A percentile compares a stretch with the other conserved stretches of the same genome.
Conservation (phyloP, 2,113 vertebrate genomes). For the Oenanthe oenanthe region DNA sequence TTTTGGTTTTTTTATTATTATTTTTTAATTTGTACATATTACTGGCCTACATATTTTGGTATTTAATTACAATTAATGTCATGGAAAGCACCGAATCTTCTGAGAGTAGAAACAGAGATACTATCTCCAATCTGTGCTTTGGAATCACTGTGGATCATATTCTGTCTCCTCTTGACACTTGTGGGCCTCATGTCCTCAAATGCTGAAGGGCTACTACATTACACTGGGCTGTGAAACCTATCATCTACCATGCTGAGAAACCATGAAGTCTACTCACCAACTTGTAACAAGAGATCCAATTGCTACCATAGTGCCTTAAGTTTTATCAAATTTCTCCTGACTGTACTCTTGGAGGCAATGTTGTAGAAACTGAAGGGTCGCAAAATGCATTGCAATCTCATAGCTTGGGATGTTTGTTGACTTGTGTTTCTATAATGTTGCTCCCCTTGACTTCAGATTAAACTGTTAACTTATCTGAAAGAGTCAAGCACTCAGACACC, state of each 20-base stretch:
- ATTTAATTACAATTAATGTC: not conserved
- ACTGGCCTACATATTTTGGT: not conserved
- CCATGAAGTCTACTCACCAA: not conserved
- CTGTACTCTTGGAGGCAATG: not conserved
- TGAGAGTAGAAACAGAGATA: not conserved
- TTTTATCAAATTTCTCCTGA: not conserved
- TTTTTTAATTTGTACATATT: not conserved
- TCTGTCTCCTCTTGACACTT: not conserved
- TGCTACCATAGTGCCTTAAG: not conserved
- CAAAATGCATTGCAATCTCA: not conserved
- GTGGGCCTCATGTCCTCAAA: not conserved
- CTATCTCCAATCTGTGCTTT: not conserved
- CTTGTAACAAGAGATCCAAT: not conserved
- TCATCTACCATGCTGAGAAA: not conserved
- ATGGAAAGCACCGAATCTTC: not conserved
- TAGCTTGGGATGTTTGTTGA: not conserved
- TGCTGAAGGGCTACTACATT: accelerated
- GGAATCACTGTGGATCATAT: not conserved
- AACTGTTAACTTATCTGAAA: not conserved
- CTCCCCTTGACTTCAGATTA: not conserved
- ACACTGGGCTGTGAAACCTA: not conserved
- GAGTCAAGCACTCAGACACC: not conserved
- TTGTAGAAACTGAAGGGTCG: not conserved
- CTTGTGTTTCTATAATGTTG: not conserved
- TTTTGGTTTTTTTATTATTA: too few relatives aligned